Evolutionary conservation across 2,113 vertebrate genomes (phyloP), one percentile per base, ranked within the genome.

Genomic region (Cyanistes caeruleus): DNA sequence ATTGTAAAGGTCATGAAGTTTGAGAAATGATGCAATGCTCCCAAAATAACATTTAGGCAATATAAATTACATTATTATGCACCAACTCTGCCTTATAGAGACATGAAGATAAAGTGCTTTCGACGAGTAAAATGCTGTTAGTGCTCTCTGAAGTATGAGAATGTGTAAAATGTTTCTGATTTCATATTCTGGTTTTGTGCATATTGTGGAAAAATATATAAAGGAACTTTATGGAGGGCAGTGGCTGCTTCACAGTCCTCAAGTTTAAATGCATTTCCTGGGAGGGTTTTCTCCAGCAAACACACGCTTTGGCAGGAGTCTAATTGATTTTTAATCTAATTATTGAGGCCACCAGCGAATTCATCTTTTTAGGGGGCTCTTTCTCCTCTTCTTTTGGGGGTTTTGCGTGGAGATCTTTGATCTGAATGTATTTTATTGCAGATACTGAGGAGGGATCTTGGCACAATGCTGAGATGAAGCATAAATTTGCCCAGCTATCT

Each of bases 1-100:
- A 99, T 99, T 99, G 99, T 99, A 99, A 99, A 99, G 99, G 99
- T 99, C 99, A 99, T 99, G 99, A 99, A 99, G 99, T 99, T 99
- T 99, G 99, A 99, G 99, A 99, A 99, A 99, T 99, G 99, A 99
- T 99, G 98, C 98, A 98, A 98, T 98, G 98, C 98, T 99, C 98
- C 98, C 98, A 99, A 99, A 99, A 99, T 99, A 99, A 99, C 99
- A 99, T 99, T 99, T 99, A 99, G 98, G 98, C 99, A 99, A 99
- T 99, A 99, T 98, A 99, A 99, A 99, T 99, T 99, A 99, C 98
- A 99, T 99, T 99, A 99, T 99, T 99, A 99, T 99, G 99, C 99
- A 99, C 98, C 98, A 98, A 98, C 98, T 98, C 98, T 99, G 99
- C 98, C 99, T 99, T 97, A 98, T 98, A 98, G 98, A 99, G 99